Base-by-base conservation (phyloP, 2,888 invertebrate genomes). In the Drosophila atripex region DNA sequence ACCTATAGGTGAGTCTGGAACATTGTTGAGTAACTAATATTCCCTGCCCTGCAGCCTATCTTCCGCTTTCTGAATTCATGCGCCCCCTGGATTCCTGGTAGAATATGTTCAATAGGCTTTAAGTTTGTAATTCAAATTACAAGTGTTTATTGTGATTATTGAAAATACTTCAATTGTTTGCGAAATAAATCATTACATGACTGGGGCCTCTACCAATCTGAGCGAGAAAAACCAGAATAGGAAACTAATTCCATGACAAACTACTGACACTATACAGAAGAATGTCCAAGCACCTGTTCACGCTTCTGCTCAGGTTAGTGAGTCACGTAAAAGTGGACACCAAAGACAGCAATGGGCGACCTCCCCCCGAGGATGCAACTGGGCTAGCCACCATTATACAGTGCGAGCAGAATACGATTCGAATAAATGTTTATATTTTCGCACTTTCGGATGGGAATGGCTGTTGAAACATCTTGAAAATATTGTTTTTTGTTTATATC, bases 401-500 rank as follows among this genome's bases (percentile, higher is more conserved):
- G 12, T 35, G 35, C 43, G 12, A 12, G 45, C 35, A 16, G 51
- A 43, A 63, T 63, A 32, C 51, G 46, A 46, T 38, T 32, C 38
- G 23, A 23, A 30, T 65, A 45, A 63, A 65, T 80, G 86, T 86
- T 80, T 80, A 82, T 71, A 76, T 11, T 71, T 70, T 68, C 63
- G 70, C 55, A 86, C 86, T 86, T 86, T 86, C 79, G 79, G 69
- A 82, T 41, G 45, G 23, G 56, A 41, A 71, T 71, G 68, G 77
- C 68, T 70, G 70, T 65, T 84, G 58, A 80, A 80, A 74, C 55
- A 53, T 66, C 57, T 69, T 46, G 25, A 9, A 39, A 54, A 66
- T 64, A 64, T 75, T 85, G 79, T 80, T 86, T 86, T 79, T 86
- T 79, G 58, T 68, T 70, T 74, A 68, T 61, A 64, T 69, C 61